These are phyloP conservation scores for Thymelicus sylvestris DNA, from an alignment of 2,888 invertebrate genomes.

Conservation along the genomic window DNA sequence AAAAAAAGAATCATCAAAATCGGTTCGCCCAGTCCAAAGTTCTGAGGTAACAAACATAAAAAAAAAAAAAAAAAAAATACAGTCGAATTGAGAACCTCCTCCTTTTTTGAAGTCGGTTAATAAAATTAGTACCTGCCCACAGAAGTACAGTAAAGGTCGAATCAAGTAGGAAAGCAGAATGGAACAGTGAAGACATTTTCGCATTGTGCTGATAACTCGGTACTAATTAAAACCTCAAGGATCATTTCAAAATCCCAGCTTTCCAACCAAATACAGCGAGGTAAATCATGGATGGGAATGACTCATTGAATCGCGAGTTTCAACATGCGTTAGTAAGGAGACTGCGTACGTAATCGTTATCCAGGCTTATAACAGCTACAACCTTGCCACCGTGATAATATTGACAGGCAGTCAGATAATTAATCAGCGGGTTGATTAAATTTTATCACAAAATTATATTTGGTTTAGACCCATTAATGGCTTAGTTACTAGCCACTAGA, in stretches of 20 bases:
- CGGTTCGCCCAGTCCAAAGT: too few relatives aligned
- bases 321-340: neutral
- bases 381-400: neutral
- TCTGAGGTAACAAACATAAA: too few relatives aligned
- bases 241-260: constrained; percentile 15
- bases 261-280: constrained; percentile 14
- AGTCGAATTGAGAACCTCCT: too few relatives aligned
- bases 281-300: neutral
- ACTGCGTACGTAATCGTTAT: neutral
- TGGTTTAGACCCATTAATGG: too few relatives aligned
- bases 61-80: too few relatives aligned
- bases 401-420: neutral
- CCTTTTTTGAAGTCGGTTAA: too few relatives aligned
- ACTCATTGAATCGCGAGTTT: neutral
- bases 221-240: constrained; percentile 5
- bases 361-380: neutral
- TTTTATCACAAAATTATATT: neutral
- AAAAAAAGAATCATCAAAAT: too few relatives aligned
- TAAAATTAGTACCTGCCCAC: neutral
- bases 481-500: too few relatives aligned
- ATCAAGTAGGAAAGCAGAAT: neutral
- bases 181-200: neutral
- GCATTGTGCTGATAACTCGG: neutral
- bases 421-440: neutral
- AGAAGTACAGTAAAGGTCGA: neutral